Conservation (phyloP, 1,140 invertebrate genomes). For the Drosophila grimshawi region DNA sequence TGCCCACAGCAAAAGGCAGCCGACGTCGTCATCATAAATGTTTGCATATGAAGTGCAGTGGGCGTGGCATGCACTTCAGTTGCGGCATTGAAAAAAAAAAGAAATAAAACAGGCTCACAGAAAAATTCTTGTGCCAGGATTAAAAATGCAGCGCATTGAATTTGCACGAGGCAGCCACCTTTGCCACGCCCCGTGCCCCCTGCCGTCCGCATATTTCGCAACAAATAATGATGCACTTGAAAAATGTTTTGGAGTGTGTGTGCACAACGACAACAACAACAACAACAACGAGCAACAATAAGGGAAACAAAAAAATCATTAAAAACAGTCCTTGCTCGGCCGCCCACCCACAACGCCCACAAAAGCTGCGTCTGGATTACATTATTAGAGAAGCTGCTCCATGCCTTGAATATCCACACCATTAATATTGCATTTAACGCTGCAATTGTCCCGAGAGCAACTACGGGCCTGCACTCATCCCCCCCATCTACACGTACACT, state of each 20-base stretch:
- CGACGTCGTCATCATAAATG: slow-evolving; percentile 69
- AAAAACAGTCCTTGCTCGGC: slow-evolving; percentile 50
- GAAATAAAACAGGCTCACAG: slow-evolving; percentile 5
- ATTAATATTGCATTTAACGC: slow-evolving; percentile 83
- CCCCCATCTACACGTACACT: slow-evolving; percentile 26
- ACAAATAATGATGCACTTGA: slow-evolving; percentile 83
- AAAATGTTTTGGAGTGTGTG: slow-evolving; percentile 61
- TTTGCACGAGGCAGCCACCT: slow-evolving; percentile 58
- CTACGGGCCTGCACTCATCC: slow-evolving; percentile 14
- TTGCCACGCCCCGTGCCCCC: slow-evolving; percentile 15
- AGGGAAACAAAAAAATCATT: slow-evolving; percentile 57
- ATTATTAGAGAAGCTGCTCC: slow-evolving; percentile 65
- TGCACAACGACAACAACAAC: slow-evolving; percentile 53
- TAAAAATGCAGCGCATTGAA: slow-evolving; percentile 83
- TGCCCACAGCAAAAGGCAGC: slow-evolving; percentile 42
- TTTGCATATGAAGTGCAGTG: slow-evolving; percentile 76
- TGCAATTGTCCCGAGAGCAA: slow-evolving; percentile 79
- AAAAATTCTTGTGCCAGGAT: slow-evolving; percentile 76
- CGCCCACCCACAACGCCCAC: slow-evolving; percentile 1
- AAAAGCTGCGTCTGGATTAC: slow-evolving; percentile 24
- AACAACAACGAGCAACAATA: slow-evolving; percentile 34
- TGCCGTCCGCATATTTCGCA: slow-evolving; percentile 57
- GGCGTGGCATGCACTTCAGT: slow-evolving; percentile 75
- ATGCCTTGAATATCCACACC: slow-evolving; percentile 62
- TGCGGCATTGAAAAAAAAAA: slow-evolving; percentile 66